Percentiles rank a stretch among this genome's conserved stretches.
Conservation (phyloP, 2,797 vertebrate genomes). For the Anguilla pacifica region DNA sequence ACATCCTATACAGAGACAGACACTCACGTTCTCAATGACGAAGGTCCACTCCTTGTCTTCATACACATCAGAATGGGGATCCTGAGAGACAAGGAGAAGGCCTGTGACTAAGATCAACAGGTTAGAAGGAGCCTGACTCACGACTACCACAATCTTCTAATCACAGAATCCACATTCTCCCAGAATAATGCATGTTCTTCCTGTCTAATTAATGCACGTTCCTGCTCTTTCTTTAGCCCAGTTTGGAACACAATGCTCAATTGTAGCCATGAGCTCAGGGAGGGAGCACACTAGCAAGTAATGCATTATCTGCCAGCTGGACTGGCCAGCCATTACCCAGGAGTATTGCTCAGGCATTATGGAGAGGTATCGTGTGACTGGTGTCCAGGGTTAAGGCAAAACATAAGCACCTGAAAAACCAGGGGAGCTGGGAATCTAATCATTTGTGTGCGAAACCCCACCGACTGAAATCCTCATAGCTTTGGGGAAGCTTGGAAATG, state of each 20-base stretch:
- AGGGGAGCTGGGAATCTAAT: no score
- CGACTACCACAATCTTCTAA: background rate
- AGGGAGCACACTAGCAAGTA: background rate
- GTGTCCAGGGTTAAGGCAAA: no score
- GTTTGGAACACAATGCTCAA: background rate
- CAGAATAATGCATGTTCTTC: background rate
- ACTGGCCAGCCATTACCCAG: background rate
- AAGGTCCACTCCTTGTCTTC: conserved; percentile 95
- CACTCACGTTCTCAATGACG: conserved; percentile 86
- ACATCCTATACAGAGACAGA: background rate
- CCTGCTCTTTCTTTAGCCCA: background rate
- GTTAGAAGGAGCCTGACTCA: background rate
- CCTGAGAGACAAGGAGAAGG: conserved; percentile 58
- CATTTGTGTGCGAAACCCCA: no score
- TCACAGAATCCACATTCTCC: background rate
- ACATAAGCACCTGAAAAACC: no score
- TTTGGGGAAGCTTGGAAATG: no score
- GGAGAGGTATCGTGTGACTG: background rate
- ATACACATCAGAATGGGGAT: conserved; percentile 82
- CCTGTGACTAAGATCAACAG: background rate
- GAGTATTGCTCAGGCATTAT: background rate
- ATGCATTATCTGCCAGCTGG: background rate
- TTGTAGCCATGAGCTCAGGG: background rate
- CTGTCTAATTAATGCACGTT: background rate
- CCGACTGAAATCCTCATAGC: no score